phyloP scores from a whole-genome alignment of 64 coral and sea anemone genomes.

The Montipora sp. region DNA sequence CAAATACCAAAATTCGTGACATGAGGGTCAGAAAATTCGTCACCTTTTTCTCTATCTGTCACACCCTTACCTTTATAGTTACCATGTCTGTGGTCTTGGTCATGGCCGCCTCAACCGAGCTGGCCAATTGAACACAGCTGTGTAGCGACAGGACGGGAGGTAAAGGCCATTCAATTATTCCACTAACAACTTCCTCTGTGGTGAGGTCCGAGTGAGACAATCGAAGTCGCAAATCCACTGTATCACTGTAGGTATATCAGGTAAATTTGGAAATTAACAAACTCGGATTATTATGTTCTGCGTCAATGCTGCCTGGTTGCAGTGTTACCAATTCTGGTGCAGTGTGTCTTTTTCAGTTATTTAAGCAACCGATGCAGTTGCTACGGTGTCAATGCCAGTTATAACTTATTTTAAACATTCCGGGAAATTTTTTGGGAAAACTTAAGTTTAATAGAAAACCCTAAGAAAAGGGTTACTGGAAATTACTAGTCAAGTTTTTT shows the following conservation, averaged over 20 bases:
- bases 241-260: not conserved
- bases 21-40: too few species aligned
- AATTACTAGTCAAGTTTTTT: too few species aligned
- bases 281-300: not conserved
- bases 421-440: too few species aligned
- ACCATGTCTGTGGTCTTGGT: not conserved
- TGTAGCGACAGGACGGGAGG: constrained; percentile 30
- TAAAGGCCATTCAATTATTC: constrained; percentile 45
- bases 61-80: constrained; percentile 5
- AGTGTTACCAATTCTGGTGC: too few species aligned
- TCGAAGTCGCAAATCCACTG: constrained; percentile 8
- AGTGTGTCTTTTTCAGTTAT: too few species aligned
- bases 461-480: too few species aligned
- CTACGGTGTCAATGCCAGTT: too few species aligned
- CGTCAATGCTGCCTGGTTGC: not conserved
- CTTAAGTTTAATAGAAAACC: too few species aligned
- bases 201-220: constrained; percentile 33
- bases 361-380: too few species aligned
- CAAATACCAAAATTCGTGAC: too few species aligned
- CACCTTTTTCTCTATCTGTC: too few species aligned
- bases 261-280: not conserved
- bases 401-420: too few species aligned
- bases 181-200: constrained; percentile 32
- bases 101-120: not conserved
- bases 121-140: not conserved